Evolutionary conservation across 2,797 vertebrate species (phyloP).

Genomic region (Vespertilio murinus): DNA sequence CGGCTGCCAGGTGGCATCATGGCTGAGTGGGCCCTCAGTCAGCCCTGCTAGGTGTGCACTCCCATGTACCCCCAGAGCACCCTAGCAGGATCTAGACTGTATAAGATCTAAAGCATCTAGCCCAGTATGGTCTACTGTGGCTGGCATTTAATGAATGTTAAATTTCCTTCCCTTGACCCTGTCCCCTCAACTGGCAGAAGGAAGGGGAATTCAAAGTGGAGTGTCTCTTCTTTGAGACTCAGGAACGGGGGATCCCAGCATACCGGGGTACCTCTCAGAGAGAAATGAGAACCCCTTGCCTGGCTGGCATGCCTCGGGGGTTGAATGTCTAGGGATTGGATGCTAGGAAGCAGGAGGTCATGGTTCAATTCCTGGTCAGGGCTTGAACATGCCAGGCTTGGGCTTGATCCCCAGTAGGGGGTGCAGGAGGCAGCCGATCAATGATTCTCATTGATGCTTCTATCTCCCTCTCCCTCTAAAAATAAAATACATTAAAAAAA

Average conservation of each 20-base stretch:
- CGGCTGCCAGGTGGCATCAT: background rate
- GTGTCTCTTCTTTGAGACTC: background rate
- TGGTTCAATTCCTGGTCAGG: no score
- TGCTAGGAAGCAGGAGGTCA: no score
- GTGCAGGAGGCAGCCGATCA: no score
- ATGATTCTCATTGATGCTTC: no score
- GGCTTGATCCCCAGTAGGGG: no score
- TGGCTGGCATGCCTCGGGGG: no score
- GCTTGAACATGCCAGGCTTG: no score
- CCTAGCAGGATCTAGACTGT: background rate
- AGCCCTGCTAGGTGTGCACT: background rate
- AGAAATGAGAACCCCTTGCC: background rate
- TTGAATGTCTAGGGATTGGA: no score
- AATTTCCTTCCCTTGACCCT: background rate
- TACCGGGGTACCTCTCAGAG: background rate
- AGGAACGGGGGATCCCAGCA: background rate
- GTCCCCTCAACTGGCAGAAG: background rate
- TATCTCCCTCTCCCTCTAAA: no score
- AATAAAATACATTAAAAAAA: no score
- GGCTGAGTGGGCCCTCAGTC: background rate
- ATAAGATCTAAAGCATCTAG: background rate
- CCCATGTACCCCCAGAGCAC: background rate
- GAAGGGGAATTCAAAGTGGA: background rate
- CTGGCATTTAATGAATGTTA: background rate
- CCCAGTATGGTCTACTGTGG: background rate